These are phyloP conservation scores for Ovis canadensis DNA, from an alignment of 2,113 vertebrate genomes.

Conservation along the genomic window DNA sequence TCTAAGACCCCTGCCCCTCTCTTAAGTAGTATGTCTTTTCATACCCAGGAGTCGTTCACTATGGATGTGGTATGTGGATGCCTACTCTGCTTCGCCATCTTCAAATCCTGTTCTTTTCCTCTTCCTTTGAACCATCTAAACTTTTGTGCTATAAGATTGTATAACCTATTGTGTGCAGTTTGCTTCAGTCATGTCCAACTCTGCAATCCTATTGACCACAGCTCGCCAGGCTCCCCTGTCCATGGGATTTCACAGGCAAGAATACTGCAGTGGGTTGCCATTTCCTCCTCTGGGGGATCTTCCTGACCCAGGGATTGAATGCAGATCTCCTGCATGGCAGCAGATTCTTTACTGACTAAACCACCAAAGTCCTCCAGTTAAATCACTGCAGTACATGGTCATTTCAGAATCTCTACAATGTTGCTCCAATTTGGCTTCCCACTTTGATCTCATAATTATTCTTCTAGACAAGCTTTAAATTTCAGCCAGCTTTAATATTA, in stretches of 20 bases:
- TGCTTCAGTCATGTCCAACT: neutral
- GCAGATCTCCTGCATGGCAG: neutral
- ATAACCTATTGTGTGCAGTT: neutral
- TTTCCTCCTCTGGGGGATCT: neutral
- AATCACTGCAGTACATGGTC: fast-evolving
- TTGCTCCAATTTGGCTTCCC: neutral
- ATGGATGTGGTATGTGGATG: neutral
- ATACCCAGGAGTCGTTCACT: neutral
- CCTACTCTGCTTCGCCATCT: neutral
- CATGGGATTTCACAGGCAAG: neutral
- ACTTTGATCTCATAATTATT: neutral
- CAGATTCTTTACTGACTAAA: neutral
- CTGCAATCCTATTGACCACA: neutral
- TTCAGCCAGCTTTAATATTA: neutral
- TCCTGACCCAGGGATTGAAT: neutral
- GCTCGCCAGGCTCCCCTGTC: neutral
- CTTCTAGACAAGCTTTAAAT: neutral
- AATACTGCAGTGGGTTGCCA: neutral
- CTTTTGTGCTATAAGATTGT: neutral
- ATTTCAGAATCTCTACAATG: neutral
- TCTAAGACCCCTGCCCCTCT: neutral
- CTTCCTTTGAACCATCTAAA: neutral
- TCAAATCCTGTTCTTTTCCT: neutral
- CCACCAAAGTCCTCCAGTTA: neutral
- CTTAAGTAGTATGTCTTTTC: neutral